Conservation (phyloP, 2,888 invertebrate genomes). For the Adelphocoris suturalis region DNA sequence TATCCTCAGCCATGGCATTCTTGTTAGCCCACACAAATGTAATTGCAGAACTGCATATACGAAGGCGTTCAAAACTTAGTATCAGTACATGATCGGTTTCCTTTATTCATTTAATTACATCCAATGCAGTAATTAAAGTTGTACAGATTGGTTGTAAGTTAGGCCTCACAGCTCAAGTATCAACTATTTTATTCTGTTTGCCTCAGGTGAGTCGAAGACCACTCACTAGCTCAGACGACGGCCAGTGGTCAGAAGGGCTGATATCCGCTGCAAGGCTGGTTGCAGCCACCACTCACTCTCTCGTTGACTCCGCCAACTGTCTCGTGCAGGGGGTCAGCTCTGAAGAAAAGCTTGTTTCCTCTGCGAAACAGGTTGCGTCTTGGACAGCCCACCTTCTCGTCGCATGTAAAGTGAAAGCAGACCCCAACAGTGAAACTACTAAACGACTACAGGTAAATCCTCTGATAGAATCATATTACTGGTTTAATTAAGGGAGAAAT, state of each 20-base stretch:
- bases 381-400: conserved; percentile 98
- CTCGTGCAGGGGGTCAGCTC: conserved; percentile 94
- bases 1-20: no score
- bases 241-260: conserved; percentile 98
- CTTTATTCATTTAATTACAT: no score
- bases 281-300: conserved; percentile 97
- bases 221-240: conserved; percentile 93
- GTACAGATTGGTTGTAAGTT: no score
- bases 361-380: conserved; percentile 97
- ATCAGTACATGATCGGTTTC: no score
- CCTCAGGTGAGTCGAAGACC: conserved; percentile 85
- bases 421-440: conserved; percentile 95
- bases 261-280: conserved; percentile 97
- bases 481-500: no score
- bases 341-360: conserved; percentile 97
- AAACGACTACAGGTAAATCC: conserved; percentile 85
- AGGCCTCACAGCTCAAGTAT: no score
- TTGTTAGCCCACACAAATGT: no score
- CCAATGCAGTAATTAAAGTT: no score
- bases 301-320: conserved; percentile 98
- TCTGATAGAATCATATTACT: no score
- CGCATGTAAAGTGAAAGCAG: conserved; percentile 98
- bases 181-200: neutral
- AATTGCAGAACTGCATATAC: no score
- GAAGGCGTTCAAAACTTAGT: no score